Base-by-base conservation (phyloP, 2,797 vertebrate species). In the Erpetoichthys calabaricus region DNA sequence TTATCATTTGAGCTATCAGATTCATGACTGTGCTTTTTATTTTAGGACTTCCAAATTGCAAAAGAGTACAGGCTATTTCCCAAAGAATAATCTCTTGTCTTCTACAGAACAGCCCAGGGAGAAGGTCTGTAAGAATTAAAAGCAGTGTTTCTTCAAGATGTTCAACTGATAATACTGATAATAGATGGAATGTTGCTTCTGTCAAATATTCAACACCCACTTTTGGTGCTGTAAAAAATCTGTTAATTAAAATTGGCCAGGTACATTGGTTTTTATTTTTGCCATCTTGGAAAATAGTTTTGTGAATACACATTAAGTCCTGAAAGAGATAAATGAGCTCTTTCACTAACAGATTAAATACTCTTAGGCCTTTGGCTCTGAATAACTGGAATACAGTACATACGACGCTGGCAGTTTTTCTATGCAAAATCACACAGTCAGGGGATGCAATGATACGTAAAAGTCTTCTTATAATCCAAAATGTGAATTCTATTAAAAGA, bases 391-490 rank as follows among this genome's bases (percentile, higher is more conserved):
- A 80, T 57, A 97, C 71, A 45, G 91, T 93, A 64, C 87, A 86
- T 66, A 97, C 67, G 60, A 94, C 92, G 0, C 81, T 85, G 67
- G 82, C 78, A 43, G 91, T 85, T 45, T 86, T 89, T 44, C 72
- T 65, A 47, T 95, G 92, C 73, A 99, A 83, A 1, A 67, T 4
- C 5, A 78, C 76, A 66, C 94, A 98, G 63, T 86, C 86, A 5
- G 92, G 94, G 68, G 88, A 70, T 1, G 93, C 89, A 46, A 87
- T 86, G 64, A 98, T 91, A 7, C 93, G 82, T 25, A 98, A 79
- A 64, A 99, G 85, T 63, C 89, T 89, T 61, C 81, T 78, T 10
- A 87, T 83, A 63, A 97, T 95, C 94, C 96, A 99, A 61, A 86
- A 89, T 75, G 86, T 92, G 65, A 98, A 98, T 71, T 92, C 96